Percentiles rank a stretch among this genome's conserved stretches.
phyloP scores from a whole-genome alignment of 2,113 vertebrate genomes.

The Engraulis encrasicolus region DNA sequence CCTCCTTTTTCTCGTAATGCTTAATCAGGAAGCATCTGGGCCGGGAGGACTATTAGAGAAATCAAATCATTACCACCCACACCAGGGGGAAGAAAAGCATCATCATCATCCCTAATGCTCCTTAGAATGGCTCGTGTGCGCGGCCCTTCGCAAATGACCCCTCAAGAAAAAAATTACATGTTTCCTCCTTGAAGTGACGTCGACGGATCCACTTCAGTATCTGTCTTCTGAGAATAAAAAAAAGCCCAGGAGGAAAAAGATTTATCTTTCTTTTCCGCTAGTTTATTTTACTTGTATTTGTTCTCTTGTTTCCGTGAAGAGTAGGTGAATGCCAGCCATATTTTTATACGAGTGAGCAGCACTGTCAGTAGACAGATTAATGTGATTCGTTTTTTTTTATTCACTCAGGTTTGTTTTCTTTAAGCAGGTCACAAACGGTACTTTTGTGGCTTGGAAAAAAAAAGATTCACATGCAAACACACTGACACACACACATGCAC shows the following conservation, averaged over 20 bases:
- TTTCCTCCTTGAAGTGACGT: not conserved
- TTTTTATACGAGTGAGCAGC: not conserved
- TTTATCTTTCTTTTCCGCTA: not conserved
- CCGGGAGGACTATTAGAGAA: slow-evolving; percentile 67
- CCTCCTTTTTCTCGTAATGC: slow-evolving; percentile 50
- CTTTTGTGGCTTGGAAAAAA: not conserved
- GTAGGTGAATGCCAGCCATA: not conserved
- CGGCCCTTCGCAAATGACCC: not conserved
- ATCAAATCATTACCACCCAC: slow-evolving; percentile 81
- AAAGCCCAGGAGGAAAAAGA: not conserved
- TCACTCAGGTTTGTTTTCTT: slow-evolving; percentile 42
- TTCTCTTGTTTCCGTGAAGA: not conserved
- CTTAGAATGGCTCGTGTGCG: slow-evolving; percentile 35
- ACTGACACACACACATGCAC: not conserved
- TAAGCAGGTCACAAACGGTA: not conserved
- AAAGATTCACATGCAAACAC: not conserved
- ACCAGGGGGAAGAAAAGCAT: slow-evolving; percentile 76
- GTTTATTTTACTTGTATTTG: not conserved
- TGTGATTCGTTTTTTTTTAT: slow-evolving; percentile 36
- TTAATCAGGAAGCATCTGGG: slow-evolving; percentile 78
- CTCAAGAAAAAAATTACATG: not conserved
- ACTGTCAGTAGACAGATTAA: not conserved
- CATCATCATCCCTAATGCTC: slow-evolving; percentile 69
- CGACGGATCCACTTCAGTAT: no score
- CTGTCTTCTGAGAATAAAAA: not conserved